These are phyloP conservation scores for Synergus itoensis DNA, from an alignment of 2,888 invertebrate species.

Conservation along the genomic window DNA sequence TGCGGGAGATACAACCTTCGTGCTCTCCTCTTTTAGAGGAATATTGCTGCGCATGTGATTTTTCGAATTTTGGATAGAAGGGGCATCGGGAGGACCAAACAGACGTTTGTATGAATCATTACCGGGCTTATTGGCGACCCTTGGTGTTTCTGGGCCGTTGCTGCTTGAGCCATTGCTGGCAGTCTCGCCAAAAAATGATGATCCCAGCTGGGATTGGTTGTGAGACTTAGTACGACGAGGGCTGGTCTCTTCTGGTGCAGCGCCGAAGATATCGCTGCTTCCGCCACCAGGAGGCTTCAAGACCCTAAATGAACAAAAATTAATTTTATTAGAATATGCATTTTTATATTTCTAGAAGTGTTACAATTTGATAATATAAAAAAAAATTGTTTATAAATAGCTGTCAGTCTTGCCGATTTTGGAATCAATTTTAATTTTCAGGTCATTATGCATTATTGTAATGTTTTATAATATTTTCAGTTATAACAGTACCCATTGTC, in stretches of 20 bases:
- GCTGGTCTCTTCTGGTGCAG: conserved; percentile 68
- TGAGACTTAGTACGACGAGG: conserved; percentile 74
- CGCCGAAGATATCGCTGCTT: conserved; percentile 81
- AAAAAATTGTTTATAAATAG: too few relatives aligned
- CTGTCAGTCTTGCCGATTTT: too few relatives aligned
- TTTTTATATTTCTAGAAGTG: neutral
- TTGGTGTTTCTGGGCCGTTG: conserved; percentile 69
- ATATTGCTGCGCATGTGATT: conserved; percentile 83
- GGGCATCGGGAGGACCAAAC: conserved; percentile 81
- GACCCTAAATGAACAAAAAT: conserved; percentile 79
- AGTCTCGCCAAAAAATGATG: conserved; percentile 73
- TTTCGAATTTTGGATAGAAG: conserved; percentile 80
- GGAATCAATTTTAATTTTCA: too few relatives aligned
- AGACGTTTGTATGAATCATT: conserved; percentile 83
- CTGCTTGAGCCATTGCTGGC: conserved; percentile 46
- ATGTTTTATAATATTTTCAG: too few relatives aligned
- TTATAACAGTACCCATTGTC: too few relatives aligned
- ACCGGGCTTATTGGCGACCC: conserved; percentile 78
- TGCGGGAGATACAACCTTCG: conserved; percentile 70
- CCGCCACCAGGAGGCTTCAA: conserved; percentile 83
- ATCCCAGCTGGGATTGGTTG: conserved; percentile 71
- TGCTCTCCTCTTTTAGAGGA: conserved; percentile 79
- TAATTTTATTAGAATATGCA: neutral
- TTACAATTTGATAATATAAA: too few relatives aligned
- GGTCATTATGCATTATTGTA: too few relatives aligned